Conservation (phyloP, 2,797 vertebrate species). For the Eutrigla gurnardus region DNA sequence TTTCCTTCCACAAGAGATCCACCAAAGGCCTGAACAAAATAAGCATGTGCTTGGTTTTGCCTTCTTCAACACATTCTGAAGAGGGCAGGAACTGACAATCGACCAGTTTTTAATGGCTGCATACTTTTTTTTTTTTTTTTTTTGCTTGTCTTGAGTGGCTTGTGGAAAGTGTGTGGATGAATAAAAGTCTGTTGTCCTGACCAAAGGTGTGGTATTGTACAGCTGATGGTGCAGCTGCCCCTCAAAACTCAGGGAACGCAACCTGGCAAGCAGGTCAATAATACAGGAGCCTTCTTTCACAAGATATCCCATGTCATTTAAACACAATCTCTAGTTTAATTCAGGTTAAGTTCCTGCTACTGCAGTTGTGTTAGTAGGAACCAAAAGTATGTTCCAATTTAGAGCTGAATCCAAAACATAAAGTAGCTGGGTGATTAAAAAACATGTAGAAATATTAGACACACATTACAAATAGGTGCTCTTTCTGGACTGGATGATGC, state of each 20-base stretch:
- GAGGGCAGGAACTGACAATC: slow-evolving; percentile 68
- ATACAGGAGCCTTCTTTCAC: slow-evolving; percentile 4
- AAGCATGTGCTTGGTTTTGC: slow-evolving; percentile 63
- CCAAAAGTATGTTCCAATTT: too few species aligned
- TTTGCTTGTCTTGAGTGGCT: slow-evolving; percentile 70
- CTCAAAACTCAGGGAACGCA: slow-evolving; percentile 59
- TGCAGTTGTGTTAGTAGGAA: background rate
- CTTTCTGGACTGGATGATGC: too few species aligned
- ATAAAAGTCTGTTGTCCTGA: slow-evolving; percentile 70
- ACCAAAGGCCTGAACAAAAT: slow-evolving; percentile 66
- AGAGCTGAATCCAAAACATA: too few species aligned
- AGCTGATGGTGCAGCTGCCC: slow-evolving; percentile 74
- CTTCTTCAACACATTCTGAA: slow-evolving; percentile 73
- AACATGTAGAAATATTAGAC: too few species aligned
- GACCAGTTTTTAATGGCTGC: slow-evolving; percentile 73
- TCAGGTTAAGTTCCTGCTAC: background rate
- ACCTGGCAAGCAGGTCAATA: slow-evolving; percentile 66
- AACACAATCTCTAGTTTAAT: background rate
- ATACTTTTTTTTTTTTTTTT: slow-evolving; percentile 62
- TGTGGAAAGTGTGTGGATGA: slow-evolving; percentile 67
- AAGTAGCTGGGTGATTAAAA: too few species aligned
- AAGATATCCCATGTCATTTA: slow-evolving; percentile 8
- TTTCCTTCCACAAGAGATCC: slow-evolving; percentile 66
- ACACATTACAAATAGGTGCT: too few species aligned
- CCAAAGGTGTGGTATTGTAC: slow-evolving; percentile 74